Conservation (phyloP, 2,888 invertebrate genomes). For the Diaphora mendica region DNA sequence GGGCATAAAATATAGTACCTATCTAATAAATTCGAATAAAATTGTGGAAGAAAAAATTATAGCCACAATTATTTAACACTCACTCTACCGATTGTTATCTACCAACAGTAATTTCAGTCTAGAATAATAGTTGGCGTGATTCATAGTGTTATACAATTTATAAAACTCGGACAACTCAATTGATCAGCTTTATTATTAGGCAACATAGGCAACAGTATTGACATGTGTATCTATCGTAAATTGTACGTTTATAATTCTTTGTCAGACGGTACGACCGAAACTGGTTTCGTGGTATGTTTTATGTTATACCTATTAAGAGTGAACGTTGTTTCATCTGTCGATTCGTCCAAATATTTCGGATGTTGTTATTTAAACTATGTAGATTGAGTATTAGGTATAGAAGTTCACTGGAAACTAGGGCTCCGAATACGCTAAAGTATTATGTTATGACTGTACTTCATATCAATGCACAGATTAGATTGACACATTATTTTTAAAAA, state of each 20-base stretch:
- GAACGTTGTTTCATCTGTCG: conserved; percentile 69
- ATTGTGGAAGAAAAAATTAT: not conserved
- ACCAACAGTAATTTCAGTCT: conserved; percentile 22
- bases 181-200: conserved; percentile 32
- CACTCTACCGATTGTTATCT: conserved; percentile 23
- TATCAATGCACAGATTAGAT: not conserved
- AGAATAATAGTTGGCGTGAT: conserved; percentile 4
- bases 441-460: not conserved
- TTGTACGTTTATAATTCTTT: conserved; percentile 38
- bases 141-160: conserved; percentile 10
- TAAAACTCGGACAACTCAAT: conserved; percentile 33
- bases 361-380: conserved; percentile 67
- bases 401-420: conserved; percentile 31
- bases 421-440: conserved; percentile 25
- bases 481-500: not conserved
- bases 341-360: conserved; percentile 75
- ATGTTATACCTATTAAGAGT: conserved; percentile 67
- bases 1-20: no score
- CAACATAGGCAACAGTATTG: conserved; percentile 35
- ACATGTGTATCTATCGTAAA: conserved; percentile 29
- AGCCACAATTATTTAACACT: not conserved
- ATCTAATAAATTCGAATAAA: not conserved
- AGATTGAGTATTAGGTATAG: conserved; percentile 61
- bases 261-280: conserved; percentile 67
- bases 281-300: conserved; percentile 69